Evolutionary conservation across 2,888 invertebrate genomes (phyloP).

Genomic region (Nineta flava): DNA sequence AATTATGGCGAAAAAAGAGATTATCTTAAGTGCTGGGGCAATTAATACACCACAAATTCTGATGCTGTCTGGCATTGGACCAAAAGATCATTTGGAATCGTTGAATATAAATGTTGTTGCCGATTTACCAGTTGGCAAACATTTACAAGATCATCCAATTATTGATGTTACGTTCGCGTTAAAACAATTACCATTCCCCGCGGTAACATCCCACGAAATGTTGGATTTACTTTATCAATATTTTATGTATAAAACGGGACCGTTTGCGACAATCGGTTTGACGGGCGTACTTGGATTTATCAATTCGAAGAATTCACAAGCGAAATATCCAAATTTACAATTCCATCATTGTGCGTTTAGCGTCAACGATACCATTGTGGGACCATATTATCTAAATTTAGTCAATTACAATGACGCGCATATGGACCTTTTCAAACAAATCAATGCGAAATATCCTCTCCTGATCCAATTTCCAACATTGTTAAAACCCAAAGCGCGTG

Average conservation of each 20-base stretch:
- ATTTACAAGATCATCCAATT: conserved; percentile 36
- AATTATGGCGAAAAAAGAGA: conserved; percentile 34
- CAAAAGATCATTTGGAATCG: conserved; percentile 30
- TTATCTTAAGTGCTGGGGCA: conserved; percentile 48
- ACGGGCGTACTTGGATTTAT: conserved; percentile 33
- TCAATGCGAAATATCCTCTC: conserved; percentile 9
- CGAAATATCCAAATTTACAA: conserved; percentile 34
- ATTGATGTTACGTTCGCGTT: conserved; percentile 11
- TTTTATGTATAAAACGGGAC: conserved; percentile 31
- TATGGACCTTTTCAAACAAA: conserved; percentile 8
- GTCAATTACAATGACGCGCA: conserved; percentile 20
- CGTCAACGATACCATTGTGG: conserved; percentile 19
- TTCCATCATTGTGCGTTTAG: conserved; percentile 25
- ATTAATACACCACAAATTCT: conserved; percentile 50
- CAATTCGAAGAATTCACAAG: conserved; percentile 26
- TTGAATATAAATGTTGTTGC: conserved; percentile 27
- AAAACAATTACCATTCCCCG: background rate
- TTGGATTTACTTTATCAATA: conserved; percentile 28
- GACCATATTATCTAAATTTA: conserved; percentile 18
- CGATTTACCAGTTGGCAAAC: conserved; percentile 35
- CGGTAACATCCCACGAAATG: conserved; percentile 5
- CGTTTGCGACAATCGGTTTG: conserved; percentile 24
- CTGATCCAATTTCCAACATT: conserved; percentile 11
- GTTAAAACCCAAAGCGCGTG: conserved; percentile 18
- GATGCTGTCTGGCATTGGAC: conserved; percentile 50